Evolutionary conservation across 1,140 invertebrate genomes (phyloP).

Genomic region (Vanessa tameamea): DNA sequence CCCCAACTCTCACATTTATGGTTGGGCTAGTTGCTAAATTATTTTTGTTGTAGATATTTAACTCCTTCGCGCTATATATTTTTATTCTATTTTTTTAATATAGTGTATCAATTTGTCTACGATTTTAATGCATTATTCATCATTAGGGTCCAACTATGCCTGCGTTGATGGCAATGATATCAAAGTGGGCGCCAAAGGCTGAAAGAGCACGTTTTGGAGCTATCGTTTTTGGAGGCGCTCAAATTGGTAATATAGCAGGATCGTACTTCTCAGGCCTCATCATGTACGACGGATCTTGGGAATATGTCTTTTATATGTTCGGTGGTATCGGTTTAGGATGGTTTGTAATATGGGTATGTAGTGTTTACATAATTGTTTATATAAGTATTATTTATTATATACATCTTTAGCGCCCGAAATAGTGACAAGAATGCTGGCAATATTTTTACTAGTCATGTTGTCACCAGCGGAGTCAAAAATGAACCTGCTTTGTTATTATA

Average conservation of each 20-base stretch:
- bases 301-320: slow-evolving; percentile 91
- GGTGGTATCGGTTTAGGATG: slow-evolving; percentile 86
- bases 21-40: too few species aligned
- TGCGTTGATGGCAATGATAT: slow-evolving; percentile 86
- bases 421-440: too few species aligned
- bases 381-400: not conserved
- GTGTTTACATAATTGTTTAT: not conserved
- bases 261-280: slow-evolving; percentile 86
- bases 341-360: slow-evolving; percentile 86
- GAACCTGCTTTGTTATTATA: too few species aligned
- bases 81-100: too few species aligned
- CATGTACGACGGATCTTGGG: slow-evolving; percentile 86
- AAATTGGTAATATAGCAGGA: slow-evolving; percentile 87
- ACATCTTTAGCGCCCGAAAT: too few species aligned
- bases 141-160: slow-evolving; percentile 88
- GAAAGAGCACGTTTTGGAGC: slow-evolving; percentile 88
- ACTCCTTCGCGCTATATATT: too few species aligned
- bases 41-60: too few species aligned
- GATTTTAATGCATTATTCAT: slow-evolving; percentile 4
- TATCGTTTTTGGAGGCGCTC: slow-evolving; percentile 87
- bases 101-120: not conserved
- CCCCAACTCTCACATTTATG: too few species aligned
- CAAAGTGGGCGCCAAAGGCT: slow-evolving; percentile 87
- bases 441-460: too few species aligned
- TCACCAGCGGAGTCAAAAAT: too few species aligned